These are phyloP conservation scores for Orius laevigatus DNA, from an alignment of 1,140 invertebrate genomes.

Conservation along the genomic window DNA sequence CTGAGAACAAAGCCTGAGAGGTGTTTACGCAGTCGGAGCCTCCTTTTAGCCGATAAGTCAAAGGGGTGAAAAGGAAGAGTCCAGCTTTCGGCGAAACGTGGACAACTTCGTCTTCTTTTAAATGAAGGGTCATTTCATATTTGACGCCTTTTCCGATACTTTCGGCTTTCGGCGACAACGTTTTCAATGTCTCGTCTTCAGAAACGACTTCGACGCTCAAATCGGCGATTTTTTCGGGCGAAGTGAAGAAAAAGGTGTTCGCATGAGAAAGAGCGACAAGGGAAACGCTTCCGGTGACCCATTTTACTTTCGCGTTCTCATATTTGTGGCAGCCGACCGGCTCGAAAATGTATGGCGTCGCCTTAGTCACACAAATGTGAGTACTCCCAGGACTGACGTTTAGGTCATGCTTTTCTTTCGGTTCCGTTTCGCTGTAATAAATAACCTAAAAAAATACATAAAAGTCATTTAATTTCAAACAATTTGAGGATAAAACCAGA, in stretches of 20 bases:
- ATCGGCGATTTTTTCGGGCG: constrained; percentile 24
- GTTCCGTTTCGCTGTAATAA: constrained; percentile 4
- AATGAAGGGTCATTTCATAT: constrained; percentile 26
- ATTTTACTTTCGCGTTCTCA: constrained; percentile 32
- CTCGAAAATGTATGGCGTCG: constrained; percentile 55
- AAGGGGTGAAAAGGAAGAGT: constrained; percentile 54
- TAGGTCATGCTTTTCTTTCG: constrained; percentile 9
- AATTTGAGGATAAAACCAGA: too few species aligned
- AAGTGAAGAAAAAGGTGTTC: constrained; percentile 22
- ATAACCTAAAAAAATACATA: too few species aligned
- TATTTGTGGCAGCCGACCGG: constrained; percentile 74
- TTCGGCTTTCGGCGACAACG: neutral
- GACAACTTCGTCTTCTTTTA: constrained; percentile 36
- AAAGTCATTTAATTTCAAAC: too few species aligned
- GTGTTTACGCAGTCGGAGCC: constrained; percentile 48
- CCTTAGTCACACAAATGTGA: constrained; percentile 44
- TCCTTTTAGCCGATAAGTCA: constrained; percentile 40
- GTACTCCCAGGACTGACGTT: constrained; percentile 20
- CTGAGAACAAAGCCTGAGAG: constrained; percentile 29
- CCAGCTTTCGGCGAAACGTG: constrained; percentile 43
- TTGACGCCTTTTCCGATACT: neutral
- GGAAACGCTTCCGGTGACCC: constrained; percentile 37
- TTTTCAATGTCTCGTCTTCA: constrained; percentile 10
- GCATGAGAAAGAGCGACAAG: constrained; percentile 27
- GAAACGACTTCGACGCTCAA: constrained; percentile 23